phyloP scores from a whole-genome alignment of 2,113 vertebrate species.

The Salvator merianae region DNA sequence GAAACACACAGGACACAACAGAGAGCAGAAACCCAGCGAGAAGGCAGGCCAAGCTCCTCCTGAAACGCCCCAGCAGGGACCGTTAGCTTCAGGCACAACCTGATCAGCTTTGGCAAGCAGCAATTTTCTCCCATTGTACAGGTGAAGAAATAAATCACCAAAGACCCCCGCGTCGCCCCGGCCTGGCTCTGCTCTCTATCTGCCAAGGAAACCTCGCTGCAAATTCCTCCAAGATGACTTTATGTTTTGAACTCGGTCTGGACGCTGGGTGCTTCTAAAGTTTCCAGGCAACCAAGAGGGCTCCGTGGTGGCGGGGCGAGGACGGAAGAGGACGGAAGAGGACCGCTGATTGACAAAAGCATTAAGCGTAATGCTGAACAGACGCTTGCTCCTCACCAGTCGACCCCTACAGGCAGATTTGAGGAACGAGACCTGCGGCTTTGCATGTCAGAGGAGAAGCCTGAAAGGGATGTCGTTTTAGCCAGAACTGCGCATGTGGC shows the following conservation, averaged over 20 bases:
- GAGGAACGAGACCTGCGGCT: not conserved
- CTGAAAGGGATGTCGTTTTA: not conserved
- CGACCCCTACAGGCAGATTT: conserved; percentile 1
- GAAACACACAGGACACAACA: not conserved
- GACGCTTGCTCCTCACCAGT: not conserved
- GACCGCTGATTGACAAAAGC: conserved; percentile 12
- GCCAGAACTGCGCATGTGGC: not conserved
- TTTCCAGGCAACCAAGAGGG: conserved; percentile 62
- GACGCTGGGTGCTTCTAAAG: conserved; percentile 59
- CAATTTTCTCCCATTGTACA: conserved; percentile 20
- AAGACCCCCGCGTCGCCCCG: conserved; percentile 45
- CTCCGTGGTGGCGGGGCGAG: conserved; percentile 36
- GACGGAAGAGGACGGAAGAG: not conserved
- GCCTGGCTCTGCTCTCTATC: conserved; percentile 35
- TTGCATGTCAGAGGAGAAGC: not conserved
- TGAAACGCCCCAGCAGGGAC: conserved; percentile 18
- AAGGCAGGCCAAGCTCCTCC: not conserved
- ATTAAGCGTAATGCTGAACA: conserved; percentile 24
- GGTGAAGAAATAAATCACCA: not conserved
- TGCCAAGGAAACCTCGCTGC: conserved; percentile 68
- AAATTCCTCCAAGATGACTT: conserved; percentile 64
- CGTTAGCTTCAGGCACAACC: conserved; percentile 36
- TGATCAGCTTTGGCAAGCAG: conserved; percentile 58
- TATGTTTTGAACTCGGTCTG: conserved; percentile 40
- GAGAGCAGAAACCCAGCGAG: rapidly evolving